Evolutionary conservation across 2,888 invertebrate species (phyloP), one percentile per base, ranked within the genome.

Genomic region (Eupsilia transversa): DNA sequence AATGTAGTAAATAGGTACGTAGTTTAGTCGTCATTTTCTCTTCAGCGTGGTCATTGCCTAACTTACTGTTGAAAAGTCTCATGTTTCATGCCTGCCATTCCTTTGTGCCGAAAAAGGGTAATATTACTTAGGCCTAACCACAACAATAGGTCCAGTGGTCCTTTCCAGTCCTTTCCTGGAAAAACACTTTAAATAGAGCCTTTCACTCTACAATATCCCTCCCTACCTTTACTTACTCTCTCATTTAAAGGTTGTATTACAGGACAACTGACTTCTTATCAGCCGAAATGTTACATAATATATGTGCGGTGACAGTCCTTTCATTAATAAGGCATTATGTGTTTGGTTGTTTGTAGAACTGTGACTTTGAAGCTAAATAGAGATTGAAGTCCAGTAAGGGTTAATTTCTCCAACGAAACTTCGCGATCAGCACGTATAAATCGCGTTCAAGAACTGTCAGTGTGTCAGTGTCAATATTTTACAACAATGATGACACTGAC

Each of bases 91-190:
- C n/a, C 6, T 35, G 20, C 7, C 3, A 33, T 41, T 33, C 20
- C 46, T 49, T 77, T 71, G 27, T 41, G 2, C 33, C 27, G 4
- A 33, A 56, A 41, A 71, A 56, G 33, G 54, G 30, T 35, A 30
- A 61, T 33, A 56, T 71, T 49, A 79, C 72, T 78, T 27, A 41
- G 20, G 14, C 12, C 38, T 14, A 20, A 56, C 79, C 78, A 76
- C 76, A 75, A 75, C 35, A 72, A 33, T 41, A 43, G 71, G 14
- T 27, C 3, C 23, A 23, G 20, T n/a, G 23, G 67, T 49, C 30
- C 71, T 23, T 70, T 23, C 0, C 9, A 33, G 27, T 35, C 41
- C 60, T 61, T 27, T 33, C 20, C 10, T 56, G 23, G n/a, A 57
- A 41, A 57, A 73, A 80, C 80, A 54, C 33, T 79, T 65, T 49